Evolutionary conservation across 2,888 invertebrate species (phyloP), one percentile per base, ranked within the genome.

Genomic region (Macaria liturata): DNA sequence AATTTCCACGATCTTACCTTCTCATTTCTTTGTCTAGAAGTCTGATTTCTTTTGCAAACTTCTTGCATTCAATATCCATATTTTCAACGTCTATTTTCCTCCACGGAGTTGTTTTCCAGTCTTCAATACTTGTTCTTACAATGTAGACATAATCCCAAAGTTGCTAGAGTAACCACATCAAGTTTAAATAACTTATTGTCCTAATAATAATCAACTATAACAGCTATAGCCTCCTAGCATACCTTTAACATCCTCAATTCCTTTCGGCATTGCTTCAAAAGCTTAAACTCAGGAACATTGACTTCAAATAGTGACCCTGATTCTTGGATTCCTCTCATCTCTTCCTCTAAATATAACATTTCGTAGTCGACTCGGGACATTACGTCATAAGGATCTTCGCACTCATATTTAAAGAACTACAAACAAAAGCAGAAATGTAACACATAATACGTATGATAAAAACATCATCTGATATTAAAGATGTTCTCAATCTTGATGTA

Each of bases 91-190:
- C 98, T 62, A 99, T 98, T 82, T 98, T 97, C 57, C 97, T 94
- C 99, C 99, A 99, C 0, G 97, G 97, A 0, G 98, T 98, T 0
- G 97, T 98, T 85, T 98, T 98, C 99, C 99, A 99, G 79, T 98
- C 98, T 75, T 98, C 97, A 59, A 99, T 97, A 76, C 97, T 96
- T 3, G 97, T 97, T 68, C 95, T 95, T 3, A 99, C 98, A 68
- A 98, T 97, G 75, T 94, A 94, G 7, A 97, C 95, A 80, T 98
- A 98, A 88, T 99, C 98, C 99, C 99, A 99, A 8, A 99, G 93
- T 94, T 97, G 97, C 95, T 98, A 80, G n/a, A 37, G 45, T 4
- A 39, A 5, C 52, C 34, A 37, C 20, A 20, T 20, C 20, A 20
- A 20, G 20, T 20, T 20, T 20, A 20, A 20, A 20, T 20, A 20